Evolutionary conservation across 2,888 invertebrate genomes (phyloP).

Genomic region (Hypolimnas misippus): DNA sequence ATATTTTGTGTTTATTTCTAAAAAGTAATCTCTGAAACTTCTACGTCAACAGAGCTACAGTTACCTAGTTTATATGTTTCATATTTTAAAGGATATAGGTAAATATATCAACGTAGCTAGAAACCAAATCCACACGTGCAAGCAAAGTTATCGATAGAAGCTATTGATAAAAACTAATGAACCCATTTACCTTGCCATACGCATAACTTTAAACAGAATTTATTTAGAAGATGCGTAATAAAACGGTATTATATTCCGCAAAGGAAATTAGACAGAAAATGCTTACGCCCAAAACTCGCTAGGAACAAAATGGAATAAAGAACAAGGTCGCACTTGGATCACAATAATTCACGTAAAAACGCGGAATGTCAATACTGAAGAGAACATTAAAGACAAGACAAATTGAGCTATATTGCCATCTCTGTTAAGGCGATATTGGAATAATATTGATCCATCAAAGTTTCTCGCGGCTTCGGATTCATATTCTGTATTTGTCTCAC

Average conservation of each 20-base stretch:
- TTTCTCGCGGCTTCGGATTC: constrained; percentile 53
- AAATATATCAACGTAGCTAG: too few species aligned
- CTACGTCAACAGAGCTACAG: too few species aligned
- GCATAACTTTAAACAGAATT: constrained; percentile 29
- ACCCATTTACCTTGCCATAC: not conserved
- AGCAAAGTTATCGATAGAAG: too few species aligned
- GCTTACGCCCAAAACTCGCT: constrained; percentile 46
- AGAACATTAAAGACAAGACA: constrained; percentile 22
- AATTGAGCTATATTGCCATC: constrained; percentile 27
- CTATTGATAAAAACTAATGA: constrained; percentile 1
- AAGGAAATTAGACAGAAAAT: constrained; percentile 49
- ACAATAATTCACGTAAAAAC: constrained; percentile 54
- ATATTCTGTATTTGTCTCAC: constrained; percentile 62
- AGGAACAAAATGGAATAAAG: constrained; percentile 50
- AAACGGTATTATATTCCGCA: constrained; percentile 40
- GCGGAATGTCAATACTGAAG: constrained; percentile 47
- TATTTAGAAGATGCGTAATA: constrained; percentile 38
- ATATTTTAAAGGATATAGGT: too few species aligned
- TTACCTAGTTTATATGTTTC: too few species aligned
- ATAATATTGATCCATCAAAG: constrained; percentile 43
- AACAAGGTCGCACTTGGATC: constrained; percentile 48
- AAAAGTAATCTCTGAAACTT: too few species aligned
- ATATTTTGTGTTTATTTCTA: too few species aligned
- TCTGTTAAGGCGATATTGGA: constrained; percentile 20
- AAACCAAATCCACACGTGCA: too few species aligned